Evolutionary conservation across 1,140 invertebrate species (phyloP), one percentile per base, ranked within the genome.

Genomic region (Coelopa frigida): DNA sequence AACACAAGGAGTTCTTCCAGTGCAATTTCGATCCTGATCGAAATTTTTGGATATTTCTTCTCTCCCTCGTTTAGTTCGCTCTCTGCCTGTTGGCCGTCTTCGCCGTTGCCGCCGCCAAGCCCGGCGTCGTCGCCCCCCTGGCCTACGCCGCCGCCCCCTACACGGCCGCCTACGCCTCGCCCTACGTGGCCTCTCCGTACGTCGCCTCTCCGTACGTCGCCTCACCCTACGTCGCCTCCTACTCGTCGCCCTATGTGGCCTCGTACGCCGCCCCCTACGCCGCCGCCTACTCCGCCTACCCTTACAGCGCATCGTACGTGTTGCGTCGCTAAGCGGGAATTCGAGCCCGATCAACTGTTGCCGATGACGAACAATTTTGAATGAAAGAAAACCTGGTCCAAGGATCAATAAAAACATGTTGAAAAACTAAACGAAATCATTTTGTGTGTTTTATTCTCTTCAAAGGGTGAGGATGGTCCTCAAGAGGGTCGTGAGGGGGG

Each of bases 41-140:
- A 31, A 20, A 24, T 44, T 43, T 32, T 20, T n/a, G 15, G 24
- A 20, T 43, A 35, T 39, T 44, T 37, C 27, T 17, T 14, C 12
- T 26, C 35, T 48, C 15, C 29, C 26, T 44, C 18, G 33, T 33
- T n/a, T 44, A 66, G 63, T 58, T 66, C 55, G 57, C 57, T 49
- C 40, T 66, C 21, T 59, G 58, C 47, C 54, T 63, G 38, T 52
- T 61, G 55, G 62, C 59, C 27, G 18, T 66, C 35, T 50, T 66
- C 37, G 62, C 63, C 32, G 36, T 66, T 46, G 55, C 59, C 39
- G 54, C 53, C 23, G 63, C 59, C 38, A 66, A 66, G 48, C 63
- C 63, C 2, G 58, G 57, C 15, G 52, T 66, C 24, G 39, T 66
- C 36, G 46, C 62, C 45, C 50, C 57, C 40, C 27, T 35, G 21